A percentile compares a stretch with the other conserved stretches of the same genome.
Conservation (phyloP, 1,140 invertebrate species). For the Aphelenchoides fujianensis region DNA sequence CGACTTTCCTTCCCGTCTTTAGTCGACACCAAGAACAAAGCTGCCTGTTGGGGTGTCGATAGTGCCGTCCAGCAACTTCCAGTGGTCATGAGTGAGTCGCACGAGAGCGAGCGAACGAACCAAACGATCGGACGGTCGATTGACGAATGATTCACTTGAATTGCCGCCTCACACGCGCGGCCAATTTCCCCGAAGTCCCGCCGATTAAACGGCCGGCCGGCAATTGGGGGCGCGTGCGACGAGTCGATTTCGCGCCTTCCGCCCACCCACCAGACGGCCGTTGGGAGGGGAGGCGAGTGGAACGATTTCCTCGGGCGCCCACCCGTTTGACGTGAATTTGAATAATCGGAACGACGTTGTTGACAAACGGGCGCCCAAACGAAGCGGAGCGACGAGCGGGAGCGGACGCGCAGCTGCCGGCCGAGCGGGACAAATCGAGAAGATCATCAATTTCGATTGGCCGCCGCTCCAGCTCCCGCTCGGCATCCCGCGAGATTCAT, state of each 20-base stretch:
- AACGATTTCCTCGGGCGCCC: not conserved
- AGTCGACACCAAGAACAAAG: too few species aligned
- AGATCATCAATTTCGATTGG: conserved; percentile 2
- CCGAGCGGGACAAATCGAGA: not conserved
- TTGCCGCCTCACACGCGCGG: not conserved
- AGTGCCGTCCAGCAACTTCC: too few species aligned
- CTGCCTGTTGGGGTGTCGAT: too few species aligned
- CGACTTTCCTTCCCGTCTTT: too few species aligned
- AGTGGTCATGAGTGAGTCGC: too few species aligned
- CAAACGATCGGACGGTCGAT: too few species aligned
- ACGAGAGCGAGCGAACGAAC: too few species aligned
- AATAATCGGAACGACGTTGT: not conserved
- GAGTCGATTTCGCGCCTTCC: not conserved
- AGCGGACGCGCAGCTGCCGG: too few species aligned
- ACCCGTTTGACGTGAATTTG: not conserved
- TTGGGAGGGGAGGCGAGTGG: too few species aligned
- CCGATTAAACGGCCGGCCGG: not conserved
- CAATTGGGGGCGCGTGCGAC: not conserved
- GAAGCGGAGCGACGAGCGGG: too few species aligned
- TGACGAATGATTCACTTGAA: not conserved
- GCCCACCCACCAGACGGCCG: not conserved
- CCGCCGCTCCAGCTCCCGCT: not conserved
- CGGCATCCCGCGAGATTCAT: not conserved
- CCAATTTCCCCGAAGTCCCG: not conserved
- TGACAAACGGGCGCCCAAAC: not conserved